Evolutionary conservation across 1,140 invertebrate species (phyloP), one percentile per base, ranked within the genome.

Genomic region (Linepithema humile): DNA sequence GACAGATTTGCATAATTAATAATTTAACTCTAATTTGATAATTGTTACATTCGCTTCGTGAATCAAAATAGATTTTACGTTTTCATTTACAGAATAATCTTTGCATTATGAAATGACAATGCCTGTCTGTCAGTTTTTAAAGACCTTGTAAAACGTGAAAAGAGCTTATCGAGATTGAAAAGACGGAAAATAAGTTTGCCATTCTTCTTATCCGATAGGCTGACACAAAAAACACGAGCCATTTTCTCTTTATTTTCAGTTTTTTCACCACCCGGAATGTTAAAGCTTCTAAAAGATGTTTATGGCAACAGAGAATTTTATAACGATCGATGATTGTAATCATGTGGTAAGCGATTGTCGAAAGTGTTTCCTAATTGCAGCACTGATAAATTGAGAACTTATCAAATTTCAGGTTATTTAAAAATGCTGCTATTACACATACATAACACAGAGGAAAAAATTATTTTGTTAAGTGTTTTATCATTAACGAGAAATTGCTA

Each of bases 321-420:
- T 53, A 78, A 78, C 62, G 32, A 69, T 69, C 17, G 62, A 67
- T 67, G 29, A 26, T 40, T 5, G 60, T 45, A 64, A 75, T 9
- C 5, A 9, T 15, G 10, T 32, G 26, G 29, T 48, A 77, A 77
- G 26, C 59, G 43, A 38, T 10, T 15, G n/a, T 50, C 32, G 38
- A 73, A 20, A 57, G 20, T 35, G 29, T 65, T 64, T 77, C 17
- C 26, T 65, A 73, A 73, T 32, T 48, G 29, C 40, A 50, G 1
- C 29, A 35, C 35, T 20, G 17, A 12, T n/a, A 32, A 55, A 75
- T 75, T 23, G 59, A 12, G 40, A 2, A 9, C 26, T 15, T n/a
- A 74, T 75, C 38, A 45, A 75, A 59, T 57, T 23, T 53, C 17
- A 29, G 43, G 29, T 60, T 60, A 60, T 74, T 10, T 43, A 74